Conservation (phyloP, 2,113 vertebrate species). For the Mustela nigripes region DNA sequence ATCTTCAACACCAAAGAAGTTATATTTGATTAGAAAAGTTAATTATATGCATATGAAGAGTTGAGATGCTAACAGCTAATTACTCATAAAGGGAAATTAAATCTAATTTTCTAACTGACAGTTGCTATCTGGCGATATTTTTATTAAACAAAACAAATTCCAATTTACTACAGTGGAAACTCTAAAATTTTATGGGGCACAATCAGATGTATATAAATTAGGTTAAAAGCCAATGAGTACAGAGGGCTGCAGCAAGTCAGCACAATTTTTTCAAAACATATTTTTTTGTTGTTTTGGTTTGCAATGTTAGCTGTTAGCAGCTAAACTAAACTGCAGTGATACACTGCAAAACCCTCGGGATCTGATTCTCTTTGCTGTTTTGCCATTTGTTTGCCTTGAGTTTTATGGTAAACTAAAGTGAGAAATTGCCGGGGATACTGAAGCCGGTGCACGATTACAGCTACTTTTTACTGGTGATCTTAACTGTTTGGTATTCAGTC, state of each 20-base stretch:
- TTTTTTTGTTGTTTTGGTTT: background rate
- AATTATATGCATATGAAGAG: slow-evolving; percentile 87
- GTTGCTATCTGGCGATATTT: slow-evolving; percentile 83
- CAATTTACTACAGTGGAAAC: slow-evolving; percentile 77
- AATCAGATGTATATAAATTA: slow-evolving; percentile 59
- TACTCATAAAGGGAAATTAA: slow-evolving; percentile 89
- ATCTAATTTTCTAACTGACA: slow-evolving; percentile 80
- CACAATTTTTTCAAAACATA: slow-evolving; percentile 66
- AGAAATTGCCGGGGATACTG: background rate
- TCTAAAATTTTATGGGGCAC: slow-evolving; percentile 60
- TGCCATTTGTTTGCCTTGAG: background rate
- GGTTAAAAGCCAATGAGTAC: slow-evolving; percentile 55
- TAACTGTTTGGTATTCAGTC: background rate
- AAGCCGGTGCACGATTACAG: background rate
- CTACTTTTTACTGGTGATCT: background rate
- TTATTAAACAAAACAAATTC: slow-evolving; percentile 86
- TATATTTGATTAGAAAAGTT: slow-evolving; percentile 82
- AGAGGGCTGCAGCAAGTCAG: slow-evolving; percentile 11
- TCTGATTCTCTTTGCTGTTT: background rate
- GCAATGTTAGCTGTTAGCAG: slow-evolving; percentile 55
- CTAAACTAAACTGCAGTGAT: slow-evolving; percentile 65
- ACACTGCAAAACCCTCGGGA: background rate
- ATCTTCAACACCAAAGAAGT: slow-evolving; percentile 59
- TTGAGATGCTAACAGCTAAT: slow-evolving; percentile 89
- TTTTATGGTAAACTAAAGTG: background rate